Base-by-base conservation (phyloP, 2,113 vertebrate species). In the Sebastes schlegelii region DNA sequence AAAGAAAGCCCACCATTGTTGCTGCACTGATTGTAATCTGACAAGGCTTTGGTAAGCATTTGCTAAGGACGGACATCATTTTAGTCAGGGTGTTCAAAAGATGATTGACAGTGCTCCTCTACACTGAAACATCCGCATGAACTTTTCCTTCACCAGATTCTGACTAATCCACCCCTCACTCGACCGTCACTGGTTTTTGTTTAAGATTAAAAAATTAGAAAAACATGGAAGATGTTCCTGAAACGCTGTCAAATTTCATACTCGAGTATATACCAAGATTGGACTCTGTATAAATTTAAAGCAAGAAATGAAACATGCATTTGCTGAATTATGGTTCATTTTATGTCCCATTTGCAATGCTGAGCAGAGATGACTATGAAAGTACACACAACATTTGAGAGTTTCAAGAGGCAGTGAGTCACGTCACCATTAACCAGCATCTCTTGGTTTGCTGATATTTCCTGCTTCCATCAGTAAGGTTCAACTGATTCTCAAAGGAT, bases 401-500 rank as follows among this genome's bases (percentile, higher is more conserved):
- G 58, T 46, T 42, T 60, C 1, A 0, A 52, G 8, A 45, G n/a
- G 60, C 10, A 34, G 60, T 64, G 60, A 80, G 51, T 65, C 51
- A 73, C 58, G 12, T 65, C 34, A 34, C 43, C 3, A 55, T 66
- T 48, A 48, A 66, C n/a, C 34, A 2, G 8, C 2, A 0, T 60
- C 8, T 69, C 14, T 17, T 17, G 14, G 40, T 62, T 67, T 60
- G 11, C 65, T 54, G n/a, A 55, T 73, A 49, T 21, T 65, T 73
- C 5, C 26, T 43, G 23, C 43, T 51, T 51, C 14, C 26, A 23
- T 34, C 52, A 8, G 40, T 14, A 40, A 40, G 60, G 14, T 34
- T 26, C 8, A 14, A 72, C 8, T 46, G 13, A 26, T 57, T 46
- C 42, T 46, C 14, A 8, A 26, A 55, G 19, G 60, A n/a, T 77